These are phyloP conservation scores for Diabrotica balteata DNA, from an alignment of 2,888 invertebrate species.

Conservation along the genomic window DNA sequence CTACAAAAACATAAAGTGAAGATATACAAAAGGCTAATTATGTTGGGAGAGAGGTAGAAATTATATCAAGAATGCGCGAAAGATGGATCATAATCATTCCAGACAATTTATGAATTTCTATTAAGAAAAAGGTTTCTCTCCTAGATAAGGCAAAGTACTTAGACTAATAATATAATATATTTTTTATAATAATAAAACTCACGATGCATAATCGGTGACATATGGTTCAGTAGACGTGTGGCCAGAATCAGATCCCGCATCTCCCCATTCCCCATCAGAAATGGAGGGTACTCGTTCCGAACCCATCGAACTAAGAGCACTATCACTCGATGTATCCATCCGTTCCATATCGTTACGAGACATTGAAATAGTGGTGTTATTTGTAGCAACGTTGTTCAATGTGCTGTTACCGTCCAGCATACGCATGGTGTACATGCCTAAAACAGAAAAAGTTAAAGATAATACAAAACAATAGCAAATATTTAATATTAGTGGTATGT, in stretches of 20 bases:
- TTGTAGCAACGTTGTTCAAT: slow-evolving; percentile 56
- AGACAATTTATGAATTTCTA: too few species aligned
- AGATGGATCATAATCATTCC: too few species aligned
- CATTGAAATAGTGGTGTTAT: slow-evolving; percentile 50
- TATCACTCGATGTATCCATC: slow-evolving; percentile 87
- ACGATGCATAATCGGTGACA: slow-evolving; percentile 79
- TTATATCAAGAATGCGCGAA: too few species aligned
- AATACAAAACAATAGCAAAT: too few species aligned
- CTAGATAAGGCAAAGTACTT: too few species aligned
- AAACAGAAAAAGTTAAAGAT: slow-evolving; percentile 13
- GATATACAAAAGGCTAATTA: too few species aligned
- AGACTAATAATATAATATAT: too few species aligned
- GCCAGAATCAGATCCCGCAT: slow-evolving; percentile 82
- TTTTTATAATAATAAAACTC: slow-evolving; percentile 26
- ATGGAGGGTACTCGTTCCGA: slow-evolving; percentile 88
- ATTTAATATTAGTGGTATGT: too few species aligned
- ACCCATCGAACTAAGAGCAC: slow-evolving; percentile 92
- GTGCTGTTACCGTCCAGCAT: slow-evolving; percentile 71
- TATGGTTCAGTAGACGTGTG: slow-evolving; percentile 69
- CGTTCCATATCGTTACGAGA: slow-evolving; percentile 68
- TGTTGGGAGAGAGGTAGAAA: too few species aligned
- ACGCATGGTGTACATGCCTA: slow-evolving; percentile 89
- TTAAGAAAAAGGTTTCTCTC: too few species aligned
- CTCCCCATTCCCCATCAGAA: slow-evolving; percentile 91
- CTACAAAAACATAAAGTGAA: too few species aligned